Conservation (phyloP, 2,888 invertebrate genomes). For the Eucera pruinosa region DNA sequence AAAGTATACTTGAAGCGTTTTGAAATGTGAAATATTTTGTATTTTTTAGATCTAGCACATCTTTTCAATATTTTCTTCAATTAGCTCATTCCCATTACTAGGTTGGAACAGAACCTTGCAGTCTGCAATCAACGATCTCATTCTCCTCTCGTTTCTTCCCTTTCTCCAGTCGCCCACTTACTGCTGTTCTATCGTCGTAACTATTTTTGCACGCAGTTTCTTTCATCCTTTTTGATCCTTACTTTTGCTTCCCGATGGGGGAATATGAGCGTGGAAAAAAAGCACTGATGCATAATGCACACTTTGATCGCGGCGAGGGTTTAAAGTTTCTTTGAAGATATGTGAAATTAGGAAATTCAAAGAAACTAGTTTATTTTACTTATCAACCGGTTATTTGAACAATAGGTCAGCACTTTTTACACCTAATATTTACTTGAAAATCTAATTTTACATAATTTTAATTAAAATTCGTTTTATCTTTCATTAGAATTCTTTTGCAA, state of each 20-base stretch:
- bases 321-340: constrained; percentile 28
- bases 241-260: constrained; percentile 45
- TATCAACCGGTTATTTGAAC: neutral
- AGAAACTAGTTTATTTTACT: constrained; percentile 2
- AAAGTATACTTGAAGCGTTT: neutral
- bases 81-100: constrained; percentile 46
- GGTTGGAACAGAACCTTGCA: constrained; percentile 33
- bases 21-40: neutral
- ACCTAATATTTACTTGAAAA: too few relatives aligned
- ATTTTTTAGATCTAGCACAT: neutral
- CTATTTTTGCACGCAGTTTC: constrained; percentile 58
- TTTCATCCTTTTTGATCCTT: constrained; percentile 53
- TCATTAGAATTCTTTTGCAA: too few relatives aligned
- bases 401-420: too few relatives aligned
- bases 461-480: too few relatives aligned
- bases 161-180: constrained; percentile 33
- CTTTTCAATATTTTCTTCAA: neutral
- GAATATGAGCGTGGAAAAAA: constrained; percentile 28
- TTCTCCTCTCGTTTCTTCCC: constrained; percentile 31
- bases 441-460: too few relatives aligned
- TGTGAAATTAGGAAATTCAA: constrained; percentile 5
- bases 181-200: constrained; percentile 44
- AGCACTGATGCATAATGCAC: constrained; percentile 42
- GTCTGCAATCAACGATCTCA: constrained; percentile 56
- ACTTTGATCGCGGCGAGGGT: constrained; percentile 36